Base-by-base conservation (phyloP, 2,888 invertebrate genomes). In the Marasmarcha lunaedactyla region DNA sequence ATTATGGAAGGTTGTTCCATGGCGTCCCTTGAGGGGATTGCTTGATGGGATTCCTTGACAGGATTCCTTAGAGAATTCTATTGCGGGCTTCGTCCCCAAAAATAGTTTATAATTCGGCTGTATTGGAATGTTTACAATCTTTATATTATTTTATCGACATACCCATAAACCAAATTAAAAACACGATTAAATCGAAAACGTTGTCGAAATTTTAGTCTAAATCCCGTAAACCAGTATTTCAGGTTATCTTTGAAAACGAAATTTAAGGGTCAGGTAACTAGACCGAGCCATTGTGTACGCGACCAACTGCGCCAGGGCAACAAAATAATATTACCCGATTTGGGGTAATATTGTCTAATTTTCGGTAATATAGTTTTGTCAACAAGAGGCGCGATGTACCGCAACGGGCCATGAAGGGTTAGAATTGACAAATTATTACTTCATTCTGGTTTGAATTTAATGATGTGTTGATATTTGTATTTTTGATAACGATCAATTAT, bases 361-460 rank as follows among this genome's bases (percentile, higher is more conserved):
- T 74, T 76, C 69, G 83, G 83, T 83, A 74, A 79, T 78, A 78
- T 52, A 78, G 81, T 81, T 83, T 83, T 77, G 83, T 79, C 74
- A 83, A 83, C 83, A 79, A 57, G 51, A 70, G 77, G 74, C 70
- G 69, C 68, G 72, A 54, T 58, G 50, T 63, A 59, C 54, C 47
- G 47, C 20, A 20, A 7, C 51, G 48, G 47, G 59, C 58, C 53
- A 52, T 57, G 51, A 45, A 65, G 77, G 81, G 81, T 74, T 71
- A 68, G 58, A 46, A 49, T 63, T 79, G 79, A 83, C 78, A 81
- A 83, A 83, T 83, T 76, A 70, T 72, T 59, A 59, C 55, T 20
- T 20, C 20, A 20, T 20, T 5, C 20, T 51, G 51, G 50, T 51
- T 20, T 42, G 48, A 57, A 63, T 57, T n/a, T 63, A 59, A 68